Evolutionary conservation across 2,113 vertebrate species (phyloP).

Genomic region (Phrynosoma blainvillii): DNA sequence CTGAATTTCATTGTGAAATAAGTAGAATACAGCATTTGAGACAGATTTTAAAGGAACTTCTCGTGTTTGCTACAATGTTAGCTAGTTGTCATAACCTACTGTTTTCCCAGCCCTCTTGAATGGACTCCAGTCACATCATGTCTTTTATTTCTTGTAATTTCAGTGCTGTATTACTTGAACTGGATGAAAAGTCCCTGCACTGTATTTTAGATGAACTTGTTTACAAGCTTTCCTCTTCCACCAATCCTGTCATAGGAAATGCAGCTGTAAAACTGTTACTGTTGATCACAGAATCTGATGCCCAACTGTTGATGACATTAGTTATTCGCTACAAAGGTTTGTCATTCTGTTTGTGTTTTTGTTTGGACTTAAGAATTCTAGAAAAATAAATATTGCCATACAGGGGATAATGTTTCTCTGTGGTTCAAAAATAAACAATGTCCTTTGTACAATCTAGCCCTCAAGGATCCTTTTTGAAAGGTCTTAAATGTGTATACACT

Average conservation of each 20-base stretch:
- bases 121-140: neutral
- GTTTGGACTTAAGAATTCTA: constrained; percentile 33
- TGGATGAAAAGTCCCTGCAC: constrained; percentile 75
- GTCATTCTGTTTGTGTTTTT: constrained; percentile 33
- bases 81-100: neutral
- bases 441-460: neutral
- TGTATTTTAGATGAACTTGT: constrained; percentile 88
- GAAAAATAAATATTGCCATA: neutral
- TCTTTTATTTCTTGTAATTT: constrained; percentile 39
- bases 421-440: neutral
- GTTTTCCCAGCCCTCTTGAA: too few species aligned
- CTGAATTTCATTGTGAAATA: neutral
- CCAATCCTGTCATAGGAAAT: constrained; percentile 81
- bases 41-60: neutral
- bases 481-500: neutral
- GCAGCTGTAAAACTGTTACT: constrained; percentile 83
- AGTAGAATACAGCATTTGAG: neutral
- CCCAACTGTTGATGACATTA: constrained; percentile 73
- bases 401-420: fast-evolving
- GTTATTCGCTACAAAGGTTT: constrained; percentile 87
- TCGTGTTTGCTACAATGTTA: neutral
- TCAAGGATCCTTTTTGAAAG: neutral
- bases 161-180: constrained; percentile 79
- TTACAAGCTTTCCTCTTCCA: constrained; percentile 86
- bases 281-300: constrained; percentile 76